Percentiles rank a stretch among this genome's conserved stretches.
Evolutionary conservation across 2,113 vertebrate species (phyloP).

Genomic region (Hucho hucho): DNA sequence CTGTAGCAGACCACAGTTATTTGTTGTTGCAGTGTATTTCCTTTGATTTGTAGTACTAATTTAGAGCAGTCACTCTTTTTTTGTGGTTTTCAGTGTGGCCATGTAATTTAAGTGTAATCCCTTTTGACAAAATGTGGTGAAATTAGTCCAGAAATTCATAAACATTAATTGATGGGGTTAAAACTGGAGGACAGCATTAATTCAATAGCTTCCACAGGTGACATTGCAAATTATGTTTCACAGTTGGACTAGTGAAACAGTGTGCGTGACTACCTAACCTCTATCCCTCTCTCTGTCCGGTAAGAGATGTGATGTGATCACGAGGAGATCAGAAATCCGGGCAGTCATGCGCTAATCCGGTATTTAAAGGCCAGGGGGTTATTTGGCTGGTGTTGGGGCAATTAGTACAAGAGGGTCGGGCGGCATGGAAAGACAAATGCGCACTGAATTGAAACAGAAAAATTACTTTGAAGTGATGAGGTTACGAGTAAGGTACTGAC

Average conservation of each 20-base stretch:
- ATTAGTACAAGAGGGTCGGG: slow-evolving; percentile 37
- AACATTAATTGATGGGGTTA: no score
- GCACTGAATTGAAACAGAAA: slow-evolving; percentile 13
- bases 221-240: slow-evolving; percentile 12
- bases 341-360: slow-evolving; percentile 88
- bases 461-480: slow-evolving; percentile 6
- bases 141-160: no score
- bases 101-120: no score
- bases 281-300: slow-evolving; percentile 63
- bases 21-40: no score
- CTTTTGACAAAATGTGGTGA: no score
- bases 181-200: no score
- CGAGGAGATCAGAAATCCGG: slow-evolving; percentile 83
- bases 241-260: slow-evolving; percentile 9
- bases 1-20: no score
- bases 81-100: no score
- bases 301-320: slow-evolving; percentile 82
- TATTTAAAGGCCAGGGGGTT: slow-evolving; percentile 73
- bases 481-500: neutral
- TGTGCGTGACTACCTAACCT: slow-evolving; percentile 48
- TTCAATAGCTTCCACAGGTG: no score
- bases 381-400: slow-evolving; percentile 75
- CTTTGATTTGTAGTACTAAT: no score
- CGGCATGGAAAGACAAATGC: slow-evolving; percentile 1
- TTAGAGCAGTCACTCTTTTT: no score